phyloP scores from a whole-genome alignment of 2,113 vertebrate species.

The Brachionichthys hirsutus region DNA sequence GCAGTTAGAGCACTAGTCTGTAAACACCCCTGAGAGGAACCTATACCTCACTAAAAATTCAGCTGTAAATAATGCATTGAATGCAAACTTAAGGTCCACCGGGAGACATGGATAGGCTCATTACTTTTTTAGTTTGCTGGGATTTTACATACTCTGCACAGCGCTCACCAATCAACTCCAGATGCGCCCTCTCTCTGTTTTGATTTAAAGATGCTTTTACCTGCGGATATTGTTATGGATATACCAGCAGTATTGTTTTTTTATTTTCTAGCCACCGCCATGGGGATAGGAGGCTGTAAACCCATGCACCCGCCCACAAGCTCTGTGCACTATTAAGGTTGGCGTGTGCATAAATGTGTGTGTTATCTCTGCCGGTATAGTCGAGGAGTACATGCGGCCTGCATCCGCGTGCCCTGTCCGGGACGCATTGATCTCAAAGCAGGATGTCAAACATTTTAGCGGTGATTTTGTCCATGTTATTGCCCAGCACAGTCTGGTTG shows the following conservation, averaged over 20 bases:
- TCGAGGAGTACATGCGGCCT: constrained; percentile 52
- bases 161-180: constrained; percentile 64
- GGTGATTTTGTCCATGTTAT: constrained; percentile 77
- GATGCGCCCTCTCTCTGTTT: constrained; percentile 60
- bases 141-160: constrained; percentile 60
- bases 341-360: constrained; percentile 30
- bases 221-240: constrained; percentile 77
- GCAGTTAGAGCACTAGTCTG: constrained; percentile 69
- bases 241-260: constrained; percentile 63
- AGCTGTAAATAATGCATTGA: constrained; percentile 79
- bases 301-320: constrained; percentile 62
- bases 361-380: constrained; percentile 64
- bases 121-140: constrained; percentile 72
- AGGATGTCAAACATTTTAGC: constrained; percentile 86
- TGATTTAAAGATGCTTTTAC: constrained; percentile 78
- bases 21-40: constrained; percentile 73
- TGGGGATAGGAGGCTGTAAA: constrained; percentile 66
- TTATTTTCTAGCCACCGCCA: constrained; percentile 53
- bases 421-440: constrained; percentile 77
- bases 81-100: constrained; percentile 76
- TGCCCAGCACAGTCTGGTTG: constrained; percentile 72
- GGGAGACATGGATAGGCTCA: constrained; percentile 73
- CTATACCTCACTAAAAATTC: constrained; percentile 74
- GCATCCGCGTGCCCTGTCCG: constrained; percentile 61
- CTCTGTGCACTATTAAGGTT: constrained; percentile 45